phyloP scores from a whole-genome alignment of 2,888 invertebrate species.

The Rhagonycha lutea region DNA sequence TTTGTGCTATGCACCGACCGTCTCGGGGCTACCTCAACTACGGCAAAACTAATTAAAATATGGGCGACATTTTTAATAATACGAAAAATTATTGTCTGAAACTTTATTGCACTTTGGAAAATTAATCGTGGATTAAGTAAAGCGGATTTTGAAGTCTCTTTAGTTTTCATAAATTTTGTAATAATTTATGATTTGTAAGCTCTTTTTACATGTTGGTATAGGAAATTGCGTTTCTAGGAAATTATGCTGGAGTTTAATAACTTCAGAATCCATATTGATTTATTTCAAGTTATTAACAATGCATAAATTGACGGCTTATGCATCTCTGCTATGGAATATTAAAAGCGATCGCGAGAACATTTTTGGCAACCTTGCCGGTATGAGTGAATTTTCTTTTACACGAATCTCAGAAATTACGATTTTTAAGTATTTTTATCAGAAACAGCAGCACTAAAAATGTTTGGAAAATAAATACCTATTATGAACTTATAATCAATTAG shows the following conservation, averaged over 20 bases:
- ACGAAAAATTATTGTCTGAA: background rate
- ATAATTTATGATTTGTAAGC: background rate
- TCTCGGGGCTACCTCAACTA: background rate
- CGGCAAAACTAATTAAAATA: background rate
- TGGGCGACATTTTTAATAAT: background rate
- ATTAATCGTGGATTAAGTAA: background rate
- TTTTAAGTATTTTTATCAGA: too few relatives aligned
- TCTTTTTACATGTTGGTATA: background rate
- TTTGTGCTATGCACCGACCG: background rate
- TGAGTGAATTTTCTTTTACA: background rate
- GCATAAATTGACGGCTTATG: background rate
- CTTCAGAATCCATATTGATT: background rate
- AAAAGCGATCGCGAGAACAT: background rate
- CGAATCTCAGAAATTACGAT: too few relatives aligned
- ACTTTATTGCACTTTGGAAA: too few relatives aligned
- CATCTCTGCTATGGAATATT: background rate
- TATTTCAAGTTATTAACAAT: background rate
- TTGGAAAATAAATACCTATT: background rate
- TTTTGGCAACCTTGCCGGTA: background rate
- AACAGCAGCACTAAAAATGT: too few relatives aligned
- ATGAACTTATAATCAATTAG: background rate
- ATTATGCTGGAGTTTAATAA: background rate
- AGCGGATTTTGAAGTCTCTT: background rate
- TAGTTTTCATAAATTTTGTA: background rate
- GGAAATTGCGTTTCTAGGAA: background rate